Conservation (phyloP, 2,797 vertebrate genomes). For the Sebastes vulpes region DNA sequence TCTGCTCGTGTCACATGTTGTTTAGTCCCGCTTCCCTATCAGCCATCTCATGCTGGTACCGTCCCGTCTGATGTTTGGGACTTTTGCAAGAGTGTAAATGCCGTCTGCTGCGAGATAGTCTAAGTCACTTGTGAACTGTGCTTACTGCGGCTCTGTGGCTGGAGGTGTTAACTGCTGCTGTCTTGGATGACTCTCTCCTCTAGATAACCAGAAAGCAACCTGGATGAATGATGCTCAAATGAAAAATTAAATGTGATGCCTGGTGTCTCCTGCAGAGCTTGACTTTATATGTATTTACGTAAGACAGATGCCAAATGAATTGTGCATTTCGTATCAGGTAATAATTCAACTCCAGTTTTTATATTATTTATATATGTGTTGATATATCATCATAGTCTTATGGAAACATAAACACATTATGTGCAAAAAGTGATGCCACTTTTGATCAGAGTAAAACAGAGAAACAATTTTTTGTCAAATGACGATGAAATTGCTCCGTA, state of each 20-base stretch:
- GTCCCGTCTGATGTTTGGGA: constrained; percentile 30
- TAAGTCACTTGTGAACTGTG: not conserved
- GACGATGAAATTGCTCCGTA: rapidly evolving
- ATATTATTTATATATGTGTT: too few relatives aligned
- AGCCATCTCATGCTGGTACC: constrained; percentile 38
- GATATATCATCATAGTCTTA: not conserved
- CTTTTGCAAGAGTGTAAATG: constrained; percentile 3
- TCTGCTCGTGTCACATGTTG: constrained; percentile 67
- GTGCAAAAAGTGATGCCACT: too few relatives aligned
- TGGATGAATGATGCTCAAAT: not conserved
- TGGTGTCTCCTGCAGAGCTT: rapidly evolving
- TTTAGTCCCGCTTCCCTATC: constrained; percentile 36
- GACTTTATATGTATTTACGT: not conserved
- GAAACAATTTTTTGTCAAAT: too few relatives aligned
- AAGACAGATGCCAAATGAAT: too few relatives aligned
- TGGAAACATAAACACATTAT: not conserved
- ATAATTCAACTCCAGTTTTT: too few relatives aligned
- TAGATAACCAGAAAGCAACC: constrained; percentile 11
- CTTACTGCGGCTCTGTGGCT: not conserved
- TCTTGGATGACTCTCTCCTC: constrained; percentile 13
- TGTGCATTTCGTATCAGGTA: too few relatives aligned
- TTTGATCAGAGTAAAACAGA: too few relatives aligned
- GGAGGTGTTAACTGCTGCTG: constrained; percentile 32
- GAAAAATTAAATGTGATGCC: not conserved
- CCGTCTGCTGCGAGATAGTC: not conserved